Base-by-base conservation (phyloP, 2,888 invertebrate genomes). In the Catocala nupta region DNA sequence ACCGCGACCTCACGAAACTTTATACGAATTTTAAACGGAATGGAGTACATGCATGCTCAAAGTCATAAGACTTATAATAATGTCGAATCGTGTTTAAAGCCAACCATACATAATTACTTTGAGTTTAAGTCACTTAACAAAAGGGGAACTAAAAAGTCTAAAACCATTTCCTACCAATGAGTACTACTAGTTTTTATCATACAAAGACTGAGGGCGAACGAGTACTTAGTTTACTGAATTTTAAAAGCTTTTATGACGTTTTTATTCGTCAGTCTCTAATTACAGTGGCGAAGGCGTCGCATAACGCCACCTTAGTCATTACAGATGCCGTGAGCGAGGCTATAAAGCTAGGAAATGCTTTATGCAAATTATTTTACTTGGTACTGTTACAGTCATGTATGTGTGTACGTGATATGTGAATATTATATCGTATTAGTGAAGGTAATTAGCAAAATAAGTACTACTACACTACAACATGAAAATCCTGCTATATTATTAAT, bases 311-410 rank as follows among this genome's bases (percentile, higher is more conserved):
- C 90, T 88, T 80, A 83, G 86, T 87, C 88, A 91, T 91, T 91
- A 92, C 83, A 85, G 85, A 87, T 91, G 90, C 83, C 91, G 91
- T 92, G 92, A 89, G 90, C 82, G 77, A 80, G 80, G 85, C 87
- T 82, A 91, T 91, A 92, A 92, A 90, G 81, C 81, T 80, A 81
- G 81, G 81, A 83, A 90, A 90, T 86, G 84, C 85, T 88, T 88
- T 89, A 91, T 92, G 91, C 88, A 90, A 92, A 91, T 89, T 85
- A 85, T 86, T 89, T 86, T 78, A 82, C 81, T 63, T 65, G 60
- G 61, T 63, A 42, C 55, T 57, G 63, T 66, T 54, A 54, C 48
- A 61, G 10, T 13, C 44, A 39, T 63, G 59, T 61, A 55, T 54
- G 47, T 65, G 42, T 58, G 60, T 69, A 68, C 74, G 60, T 72